These are phyloP conservation scores for Carcina quercana DNA, from an alignment of 2,888 invertebrate genomes.

Conservation along the genomic window DNA sequence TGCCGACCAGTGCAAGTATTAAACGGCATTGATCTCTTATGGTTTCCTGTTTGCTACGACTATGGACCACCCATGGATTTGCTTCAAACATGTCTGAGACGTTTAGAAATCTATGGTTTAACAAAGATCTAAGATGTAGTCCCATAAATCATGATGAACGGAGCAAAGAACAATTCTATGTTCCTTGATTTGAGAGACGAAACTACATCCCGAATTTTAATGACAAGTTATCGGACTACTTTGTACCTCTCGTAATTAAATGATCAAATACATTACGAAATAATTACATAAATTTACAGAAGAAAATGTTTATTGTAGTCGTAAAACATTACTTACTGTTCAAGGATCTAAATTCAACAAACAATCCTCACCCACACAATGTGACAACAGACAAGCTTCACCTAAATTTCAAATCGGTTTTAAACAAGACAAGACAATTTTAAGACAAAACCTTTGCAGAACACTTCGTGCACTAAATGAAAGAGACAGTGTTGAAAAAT, in stretches of 20 bases:
- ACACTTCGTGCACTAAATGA: not conserved
- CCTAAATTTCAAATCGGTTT: slow-evolving; percentile 49
- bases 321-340: not conserved
- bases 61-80: slow-evolving; percentile 7
- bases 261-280: no score
- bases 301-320: not conserved
- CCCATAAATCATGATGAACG: no score
- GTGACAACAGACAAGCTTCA: slow-evolving; percentile 52
- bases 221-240: no score
- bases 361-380: slow-evolving; percentile 41
- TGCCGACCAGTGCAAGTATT: slow-evolving; percentile 20
- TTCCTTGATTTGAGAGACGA: no score
- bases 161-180: no score
- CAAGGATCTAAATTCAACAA: slow-evolving; percentile 29
- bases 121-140: no score
- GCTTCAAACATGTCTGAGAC: no score
- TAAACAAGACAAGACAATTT: slow-evolving; percentile 29
- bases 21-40: slow-evolving; percentile 10
- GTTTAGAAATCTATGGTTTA: no score
- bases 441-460: not conserved
- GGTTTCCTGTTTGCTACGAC: slow-evolving; percentile 12
- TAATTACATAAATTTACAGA: no score
- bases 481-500: no score
- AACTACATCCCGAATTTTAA: no score
- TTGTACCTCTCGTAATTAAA: no score